Evolutionary conservation across 1,140 invertebrate species (phyloP).

Genomic region (Periplaneta americana): DNA sequence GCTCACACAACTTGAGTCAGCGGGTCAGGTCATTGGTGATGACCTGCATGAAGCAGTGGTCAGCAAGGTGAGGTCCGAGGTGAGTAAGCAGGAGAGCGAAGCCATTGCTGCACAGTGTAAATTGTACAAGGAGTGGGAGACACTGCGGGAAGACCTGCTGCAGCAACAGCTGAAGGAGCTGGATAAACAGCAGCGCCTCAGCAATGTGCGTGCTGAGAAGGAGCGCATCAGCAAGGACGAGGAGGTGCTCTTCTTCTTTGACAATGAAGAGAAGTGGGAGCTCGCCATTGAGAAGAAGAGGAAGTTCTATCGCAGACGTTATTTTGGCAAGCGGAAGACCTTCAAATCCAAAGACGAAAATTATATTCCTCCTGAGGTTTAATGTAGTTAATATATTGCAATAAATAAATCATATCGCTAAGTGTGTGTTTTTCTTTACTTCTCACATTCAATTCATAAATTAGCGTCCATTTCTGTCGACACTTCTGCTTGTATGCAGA

Average conservation of each 20-base stretch:
- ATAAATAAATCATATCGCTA: no score
- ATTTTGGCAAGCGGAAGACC: conserved; percentile 40
- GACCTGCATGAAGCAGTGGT: conserved; percentile 12
- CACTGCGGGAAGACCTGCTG: conserved; percentile 46
- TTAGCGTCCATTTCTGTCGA: no score
- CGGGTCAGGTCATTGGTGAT: conserved; percentile 11
- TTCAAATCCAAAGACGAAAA: conserved; percentile 44
- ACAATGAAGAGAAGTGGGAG: conserved; percentile 67
- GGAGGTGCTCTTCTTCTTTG: conserved; percentile 69
- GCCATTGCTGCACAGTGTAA: background rate
- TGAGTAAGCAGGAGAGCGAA: conserved; percentile 31
- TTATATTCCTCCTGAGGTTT: conserved; percentile 62
- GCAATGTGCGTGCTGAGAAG: conserved; percentile 52
- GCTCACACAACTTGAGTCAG: conserved; percentile 12
- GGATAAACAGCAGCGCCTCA: conserved; percentile 44
- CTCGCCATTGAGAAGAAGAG: conserved; percentile 52
- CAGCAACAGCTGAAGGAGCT: conserved; percentile 49
- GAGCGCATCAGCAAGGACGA: conserved; percentile 51
- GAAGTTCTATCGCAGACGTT: conserved; percentile 38
- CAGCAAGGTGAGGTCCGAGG: conserved; percentile 26
- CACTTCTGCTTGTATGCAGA: no score
- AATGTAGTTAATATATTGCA: no score
- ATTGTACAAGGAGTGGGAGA: conserved; percentile 51
- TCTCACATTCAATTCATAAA: no score
- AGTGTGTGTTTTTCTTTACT: no score